phyloP scores from a whole-genome alignment of 2,797 vertebrate genomes.

The Myotis myotis region DNA sequence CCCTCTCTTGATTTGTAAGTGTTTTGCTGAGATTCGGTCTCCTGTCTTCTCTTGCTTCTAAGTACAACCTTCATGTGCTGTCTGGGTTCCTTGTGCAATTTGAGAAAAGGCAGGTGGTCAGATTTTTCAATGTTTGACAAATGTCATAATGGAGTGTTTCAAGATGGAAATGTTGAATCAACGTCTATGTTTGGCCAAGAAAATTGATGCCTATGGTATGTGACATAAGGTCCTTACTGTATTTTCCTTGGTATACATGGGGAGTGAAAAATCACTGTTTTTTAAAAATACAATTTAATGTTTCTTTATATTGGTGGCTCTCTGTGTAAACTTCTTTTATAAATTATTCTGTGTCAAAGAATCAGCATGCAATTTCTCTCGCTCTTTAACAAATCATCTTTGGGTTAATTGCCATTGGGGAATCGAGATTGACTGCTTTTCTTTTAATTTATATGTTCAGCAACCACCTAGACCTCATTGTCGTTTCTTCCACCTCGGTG shows the following conservation, averaged over 20 bases:
- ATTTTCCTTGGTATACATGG: constrained; percentile 13
- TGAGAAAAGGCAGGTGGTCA: constrained; percentile 64
- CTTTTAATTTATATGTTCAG: background rate
- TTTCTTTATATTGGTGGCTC: constrained; percentile 3
- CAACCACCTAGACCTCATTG: background rate
- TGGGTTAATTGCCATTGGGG: background rate
- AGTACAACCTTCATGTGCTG: constrained; percentile 73
- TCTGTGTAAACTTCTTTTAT: background rate
- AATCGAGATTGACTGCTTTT: background rate
- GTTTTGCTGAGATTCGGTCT: constrained; percentile 75
- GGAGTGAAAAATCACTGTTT: constrained; percentile 1
- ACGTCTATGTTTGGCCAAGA: constrained; percentile 66
- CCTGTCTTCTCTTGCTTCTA: constrained; percentile 70
- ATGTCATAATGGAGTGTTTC: constrained; percentile 66
- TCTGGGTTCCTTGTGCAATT: constrained; percentile 60
- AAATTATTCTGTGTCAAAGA: background rate
- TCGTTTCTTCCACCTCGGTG: background rate
- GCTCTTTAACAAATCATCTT: background rate
- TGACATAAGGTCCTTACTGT: constrained; percentile 10
- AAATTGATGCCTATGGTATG: constrained; percentile 47
- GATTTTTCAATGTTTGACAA: constrained; percentile 71
- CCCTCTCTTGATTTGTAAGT: constrained; percentile 69
- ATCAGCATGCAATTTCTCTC: background rate
- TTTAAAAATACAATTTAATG: background rate
- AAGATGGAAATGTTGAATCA: constrained; percentile 65